Conservation (phyloP, 2,888 invertebrate genomes). For the Urechis unicinctus region DNA sequence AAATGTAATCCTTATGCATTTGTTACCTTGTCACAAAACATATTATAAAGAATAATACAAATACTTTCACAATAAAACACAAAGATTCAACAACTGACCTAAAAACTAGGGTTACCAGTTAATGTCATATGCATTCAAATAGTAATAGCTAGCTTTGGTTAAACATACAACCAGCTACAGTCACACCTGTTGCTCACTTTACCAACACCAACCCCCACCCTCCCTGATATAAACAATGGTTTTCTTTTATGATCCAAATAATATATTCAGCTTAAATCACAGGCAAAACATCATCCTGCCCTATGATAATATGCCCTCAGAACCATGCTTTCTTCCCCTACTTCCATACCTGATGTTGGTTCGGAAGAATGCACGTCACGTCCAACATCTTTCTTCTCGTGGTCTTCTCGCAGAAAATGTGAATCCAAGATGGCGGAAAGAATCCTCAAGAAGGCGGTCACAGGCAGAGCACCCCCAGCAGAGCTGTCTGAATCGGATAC, state of each 20-base stretch:
- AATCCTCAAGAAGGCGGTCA: constrained; percentile 35
- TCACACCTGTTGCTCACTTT: too few relatives aligned
- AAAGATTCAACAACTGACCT: neutral
- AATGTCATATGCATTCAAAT: too few relatives aligned
- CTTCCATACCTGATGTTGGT: too few relatives aligned
- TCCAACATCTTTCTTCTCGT: constrained; percentile 25
- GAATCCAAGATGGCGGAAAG: constrained; percentile 37
- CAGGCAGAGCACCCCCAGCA: constrained; percentile 34
- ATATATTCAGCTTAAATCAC: neutral
- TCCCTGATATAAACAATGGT: neutral
- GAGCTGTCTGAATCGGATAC: constrained; percentile 19
- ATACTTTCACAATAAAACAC: neutral
- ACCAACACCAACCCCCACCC: neutral
- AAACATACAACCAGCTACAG: too few relatives aligned
- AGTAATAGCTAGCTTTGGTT: too few relatives aligned
- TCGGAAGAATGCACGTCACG: too few relatives aligned
- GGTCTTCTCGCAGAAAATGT: constrained; percentile 35
- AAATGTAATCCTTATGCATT: neutral
- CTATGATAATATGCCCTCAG: too few relatives aligned
- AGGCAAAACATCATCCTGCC: too few relatives aligned
- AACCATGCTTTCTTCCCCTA: too few relatives aligned
- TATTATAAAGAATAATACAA: neutral
- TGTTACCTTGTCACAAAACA: neutral
- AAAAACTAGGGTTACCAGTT: neutral
- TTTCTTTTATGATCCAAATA: neutral